These are phyloP conservation scores for Hypomesus transpacificus DNA, from an alignment of 2,113 vertebrate species.

Conservation along the genomic window DNA sequence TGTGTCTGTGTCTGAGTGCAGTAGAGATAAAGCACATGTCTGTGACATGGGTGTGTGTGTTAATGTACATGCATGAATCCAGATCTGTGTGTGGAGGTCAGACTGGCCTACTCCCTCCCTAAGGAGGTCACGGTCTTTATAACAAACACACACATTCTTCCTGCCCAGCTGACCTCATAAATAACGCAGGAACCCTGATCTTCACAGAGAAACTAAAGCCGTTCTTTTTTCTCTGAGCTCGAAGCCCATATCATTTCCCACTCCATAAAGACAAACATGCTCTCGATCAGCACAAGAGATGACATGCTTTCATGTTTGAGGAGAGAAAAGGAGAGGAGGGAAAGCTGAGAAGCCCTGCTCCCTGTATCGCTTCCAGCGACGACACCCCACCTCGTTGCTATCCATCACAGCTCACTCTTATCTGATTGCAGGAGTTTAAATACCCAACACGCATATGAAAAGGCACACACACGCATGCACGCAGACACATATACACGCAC, in stretches of 20 bases:
- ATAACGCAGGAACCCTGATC: constrained; percentile 42
- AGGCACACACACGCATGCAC: neutral
- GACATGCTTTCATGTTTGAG: constrained; percentile 60
- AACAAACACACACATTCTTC: constrained; percentile 47
- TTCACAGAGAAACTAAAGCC: neutral
- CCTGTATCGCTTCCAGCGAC: constrained; percentile 44
- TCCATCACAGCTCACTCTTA: constrained; percentile 31
- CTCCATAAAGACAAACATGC: constrained; percentile 50
- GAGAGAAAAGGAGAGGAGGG: constrained; percentile 29
- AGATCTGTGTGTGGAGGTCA: constrained; percentile 1
- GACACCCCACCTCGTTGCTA: neutral
- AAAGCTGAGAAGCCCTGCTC: constrained; percentile 56
- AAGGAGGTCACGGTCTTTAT: constrained; percentile 58
- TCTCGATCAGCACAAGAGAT: constrained; percentile 55
- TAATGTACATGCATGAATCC: neutral
- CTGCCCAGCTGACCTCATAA: constrained; percentile 62
- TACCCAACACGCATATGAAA: neutral
- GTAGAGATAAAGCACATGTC: constrained; percentile 15
- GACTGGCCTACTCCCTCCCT: constrained; percentile 40
- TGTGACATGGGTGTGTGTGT: constrained; percentile 21
- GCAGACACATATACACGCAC: neutral
- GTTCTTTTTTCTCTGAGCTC: neutral
- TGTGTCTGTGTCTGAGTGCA: constrained; percentile 9
- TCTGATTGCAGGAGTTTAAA: constrained; percentile 33
- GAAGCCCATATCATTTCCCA: constrained; percentile 3